Evolutionary conservation across 53 echinoderm and acorn worm genomes (phyloP), one percentile per base, ranked within the genome.

Genomic region (Holothuria leucospilota): DNA sequence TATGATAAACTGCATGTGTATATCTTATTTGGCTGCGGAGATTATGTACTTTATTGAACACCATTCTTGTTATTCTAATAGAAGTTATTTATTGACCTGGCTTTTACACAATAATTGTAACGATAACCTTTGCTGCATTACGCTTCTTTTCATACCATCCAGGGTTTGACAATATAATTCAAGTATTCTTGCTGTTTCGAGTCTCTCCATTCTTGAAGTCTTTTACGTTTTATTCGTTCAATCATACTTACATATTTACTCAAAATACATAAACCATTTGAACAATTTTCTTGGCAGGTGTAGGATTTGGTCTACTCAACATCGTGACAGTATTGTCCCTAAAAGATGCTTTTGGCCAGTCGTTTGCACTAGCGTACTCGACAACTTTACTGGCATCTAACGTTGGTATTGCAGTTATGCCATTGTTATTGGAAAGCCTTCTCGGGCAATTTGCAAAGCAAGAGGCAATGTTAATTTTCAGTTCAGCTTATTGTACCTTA

Each of bases 301-400:
- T 24, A 51, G 78, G 78, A 25, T 78, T 78, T 58, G 78, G 78
- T 25, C 23, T 78, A 28, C 51, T 78, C 25, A 78, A 78, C 78
- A 78, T 78, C 51, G 78, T 56, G 46, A 78, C 78, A n/a, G 29
- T 78, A 11, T 51, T 78, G 28, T 52, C 78, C 25, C 58, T 78
- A 12, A 78, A 78, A 51, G 56, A 78, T 14, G 53, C 28, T 10
- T 78, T 78, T 58, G 59, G 53, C 18, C 23, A 29, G 49, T 78
- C 78, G 13, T 78, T 20, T 58, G 52, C 53, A 8, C 13, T 52
- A 4, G 78, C 28, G 51, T 78, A 51, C 59, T 78, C 78, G 24
- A 20, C 29, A 78, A 53, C 52, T 29, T 29, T 56, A 20, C 13
- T 78, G 28, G 26, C 78, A 14, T 21, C 78, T 12, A 56, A 78